Conservation (phyloP, 2,797 vertebrate species). For the Hippoglossus hippoglossus region DNA sequence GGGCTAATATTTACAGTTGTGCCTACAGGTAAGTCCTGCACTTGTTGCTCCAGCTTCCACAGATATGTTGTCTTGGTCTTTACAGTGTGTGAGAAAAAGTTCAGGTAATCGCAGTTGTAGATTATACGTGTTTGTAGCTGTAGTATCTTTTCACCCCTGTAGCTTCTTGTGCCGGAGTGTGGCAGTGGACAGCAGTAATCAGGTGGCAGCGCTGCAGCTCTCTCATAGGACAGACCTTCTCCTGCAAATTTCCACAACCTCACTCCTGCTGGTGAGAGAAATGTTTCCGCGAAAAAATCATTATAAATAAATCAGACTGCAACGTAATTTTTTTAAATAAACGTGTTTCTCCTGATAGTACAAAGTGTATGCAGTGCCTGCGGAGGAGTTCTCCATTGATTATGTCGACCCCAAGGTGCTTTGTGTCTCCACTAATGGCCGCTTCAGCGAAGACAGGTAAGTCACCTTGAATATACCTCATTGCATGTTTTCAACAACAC, state of each 20-base stretch:
- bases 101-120: not conserved
- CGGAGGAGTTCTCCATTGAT: conserved; percentile 88
- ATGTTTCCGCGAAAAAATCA: not conserved
- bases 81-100: not conserved
- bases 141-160: conserved; percentile 30
- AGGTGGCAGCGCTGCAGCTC: conserved; percentile 84
- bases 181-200: conserved; percentile 83
- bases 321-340: not conserved
- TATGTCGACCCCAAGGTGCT: conserved; percentile 88
- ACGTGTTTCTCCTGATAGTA: conserved; percentile 81
- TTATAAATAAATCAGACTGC: not conserved
- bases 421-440: conserved; percentile 88
- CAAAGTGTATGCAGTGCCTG: conserved; percentile 88
- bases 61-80: not conserved
- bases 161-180: conserved; percentile 92
- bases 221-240: conserved; percentile 81
- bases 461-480: not conserved
- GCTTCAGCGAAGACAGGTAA: conserved; percentile 86
- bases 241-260: conserved; percentile 80
- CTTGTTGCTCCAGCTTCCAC: not conserved
- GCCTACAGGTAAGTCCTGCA: conserved; percentile 85
- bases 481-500: conserved; percentile 17
- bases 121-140: not conserved
- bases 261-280: conserved; percentile 89
- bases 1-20: conserved; percentile 91